Percentiles rank a stretch among this genome's conserved stretches.
These are phyloP conservation scores for Lophius americanus DNA, from an alignment of 2,797 vertebrate species.

Conservation along the genomic window DNA sequence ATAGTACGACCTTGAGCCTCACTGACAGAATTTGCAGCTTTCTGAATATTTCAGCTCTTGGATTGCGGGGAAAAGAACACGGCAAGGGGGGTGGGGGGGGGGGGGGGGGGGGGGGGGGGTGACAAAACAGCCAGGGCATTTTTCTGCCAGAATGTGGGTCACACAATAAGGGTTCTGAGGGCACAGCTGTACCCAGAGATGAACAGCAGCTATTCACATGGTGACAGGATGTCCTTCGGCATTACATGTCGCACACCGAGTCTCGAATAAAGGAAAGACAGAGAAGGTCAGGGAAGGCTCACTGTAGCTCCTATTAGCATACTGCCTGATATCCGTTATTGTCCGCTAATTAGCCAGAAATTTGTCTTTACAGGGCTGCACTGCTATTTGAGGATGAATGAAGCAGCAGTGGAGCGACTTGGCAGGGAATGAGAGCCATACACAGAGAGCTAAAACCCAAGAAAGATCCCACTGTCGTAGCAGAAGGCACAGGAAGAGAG, in stretches of 20 bases:
- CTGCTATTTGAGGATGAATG: slow-evolving; percentile 37
- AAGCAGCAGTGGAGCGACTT: slow-evolving; percentile 12
- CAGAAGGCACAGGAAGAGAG: slow-evolving; percentile 52
- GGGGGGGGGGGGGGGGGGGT: background rate
- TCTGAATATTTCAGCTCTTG: slow-evolving; percentile 28
- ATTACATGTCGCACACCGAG: slow-evolving; percentile 54
- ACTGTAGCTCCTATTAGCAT: slow-evolving; percentile 26
- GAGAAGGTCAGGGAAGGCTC: slow-evolving; percentile 42
- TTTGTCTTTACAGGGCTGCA: slow-evolving; percentile 22
- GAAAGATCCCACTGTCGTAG: slow-evolving; percentile 59
- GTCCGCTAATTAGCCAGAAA: slow-evolving; percentile 37
- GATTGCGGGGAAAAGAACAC: slow-evolving; percentile 14
- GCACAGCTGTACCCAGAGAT: slow-evolving; percentile 72
- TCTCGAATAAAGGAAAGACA: slow-evolving; percentile 30
- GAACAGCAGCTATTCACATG: slow-evolving; percentile 70
- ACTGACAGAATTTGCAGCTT: slow-evolving; percentile 8
- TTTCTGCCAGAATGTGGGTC: slow-evolving; percentile 57
- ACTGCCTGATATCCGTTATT: slow-evolving; percentile 26
- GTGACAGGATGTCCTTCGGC: slow-evolving; percentile 69
- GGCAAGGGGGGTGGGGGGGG: background rate
- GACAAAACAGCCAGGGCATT: slow-evolving; percentile 24
- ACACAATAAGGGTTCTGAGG: slow-evolving; percentile 56
- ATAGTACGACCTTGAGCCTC: background rate
- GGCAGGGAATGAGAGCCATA: slow-evolving; percentile 15
- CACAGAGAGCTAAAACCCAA: slow-evolving; percentile 35